Evolutionary conservation across 2,113 vertebrate genomes (phyloP), one percentile per base, ranked within the genome.

Genomic region (Taxidea taxus): DNA sequence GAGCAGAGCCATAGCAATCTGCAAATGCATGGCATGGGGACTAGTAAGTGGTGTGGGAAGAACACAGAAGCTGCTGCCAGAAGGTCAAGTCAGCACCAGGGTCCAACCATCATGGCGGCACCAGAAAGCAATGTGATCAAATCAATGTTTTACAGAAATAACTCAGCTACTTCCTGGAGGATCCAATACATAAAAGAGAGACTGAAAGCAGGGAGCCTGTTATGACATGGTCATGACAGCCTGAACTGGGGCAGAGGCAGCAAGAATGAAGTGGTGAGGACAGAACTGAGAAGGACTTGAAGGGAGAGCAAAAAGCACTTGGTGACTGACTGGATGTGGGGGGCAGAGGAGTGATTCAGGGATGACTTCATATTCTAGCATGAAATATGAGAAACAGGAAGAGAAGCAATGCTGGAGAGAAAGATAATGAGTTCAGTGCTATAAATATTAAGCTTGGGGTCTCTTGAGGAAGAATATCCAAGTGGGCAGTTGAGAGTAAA

Each of bases 361-460:
- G 84, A 58, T 97, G 95, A 96, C 90, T 90, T 72, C 0, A 0
- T 39, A 80, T 77, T 90, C 74, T 27, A 54, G 23, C 58, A 49
- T 25, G 23, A 93, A 97, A 34, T 47, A 80, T 6, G n/a, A 81
- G 25, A 77, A 58, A 54, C 95, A 96, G 95, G 94, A 96, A 98
- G 87, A 80, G 60, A 84, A 72, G 90, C 74, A 84, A 31, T 44
- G 87, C 70, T 90, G 87, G 62, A 27, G 44, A 54, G 81, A 87
- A n/a, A 90, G 97, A 97, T 94, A 97, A 77, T 49, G 87, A 95
- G 44, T 60, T 66, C 23, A 15, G 56, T 42, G 75, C 47, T 97
- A 95, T 94, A 98, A 95, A 94, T 95, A 93, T n/a, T 60, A 96
- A 75, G 49, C 87, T 78, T 75, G 51, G 34, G 49, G 25, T 87